These are phyloP conservation scores for Thysanoteuthis rhombus DNA, from an alignment of 2,888 invertebrate species.

Conservation along the genomic window DNA sequence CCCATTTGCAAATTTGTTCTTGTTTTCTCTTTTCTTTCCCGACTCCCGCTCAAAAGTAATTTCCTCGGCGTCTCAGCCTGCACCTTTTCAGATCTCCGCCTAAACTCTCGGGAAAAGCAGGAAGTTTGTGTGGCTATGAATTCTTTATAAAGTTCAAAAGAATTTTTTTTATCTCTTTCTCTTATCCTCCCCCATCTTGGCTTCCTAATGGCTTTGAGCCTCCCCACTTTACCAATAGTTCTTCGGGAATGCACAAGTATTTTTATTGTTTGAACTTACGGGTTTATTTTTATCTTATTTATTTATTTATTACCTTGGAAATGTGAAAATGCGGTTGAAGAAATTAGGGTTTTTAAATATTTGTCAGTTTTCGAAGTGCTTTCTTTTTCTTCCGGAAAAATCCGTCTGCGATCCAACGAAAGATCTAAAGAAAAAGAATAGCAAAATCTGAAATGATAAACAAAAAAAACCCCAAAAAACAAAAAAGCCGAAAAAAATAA, in stretches of 20 bases:
- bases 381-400: background rate
- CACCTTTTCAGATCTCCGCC: background rate
- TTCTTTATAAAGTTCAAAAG: background rate
- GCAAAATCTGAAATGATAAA: too few relatives aligned
- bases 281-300: background rate
- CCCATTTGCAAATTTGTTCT: background rate
- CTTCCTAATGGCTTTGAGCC: background rate
- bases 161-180: background rate
- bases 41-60: background rate
- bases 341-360: conserved; percentile 12
- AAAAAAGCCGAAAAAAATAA: too few relatives aligned
- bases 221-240: background rate
- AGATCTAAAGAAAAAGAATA: background rate
- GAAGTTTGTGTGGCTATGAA: conserved; percentile 12
- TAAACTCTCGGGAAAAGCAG: background rate
- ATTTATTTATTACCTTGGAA: conserved; percentile 12
- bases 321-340: background rate
- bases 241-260: conserved; percentile 12
- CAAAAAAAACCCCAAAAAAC: background rate
- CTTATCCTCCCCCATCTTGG: background rate
- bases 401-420: background rate
- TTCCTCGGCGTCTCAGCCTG: background rate
- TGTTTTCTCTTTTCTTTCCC: background rate
- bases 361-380: background rate
- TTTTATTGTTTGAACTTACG: background rate